Evolutionary conservation across 1,140 invertebrate species (phyloP), one percentile per base, ranked within the genome.

Genomic region (Lasaia peninsularis): DNA sequence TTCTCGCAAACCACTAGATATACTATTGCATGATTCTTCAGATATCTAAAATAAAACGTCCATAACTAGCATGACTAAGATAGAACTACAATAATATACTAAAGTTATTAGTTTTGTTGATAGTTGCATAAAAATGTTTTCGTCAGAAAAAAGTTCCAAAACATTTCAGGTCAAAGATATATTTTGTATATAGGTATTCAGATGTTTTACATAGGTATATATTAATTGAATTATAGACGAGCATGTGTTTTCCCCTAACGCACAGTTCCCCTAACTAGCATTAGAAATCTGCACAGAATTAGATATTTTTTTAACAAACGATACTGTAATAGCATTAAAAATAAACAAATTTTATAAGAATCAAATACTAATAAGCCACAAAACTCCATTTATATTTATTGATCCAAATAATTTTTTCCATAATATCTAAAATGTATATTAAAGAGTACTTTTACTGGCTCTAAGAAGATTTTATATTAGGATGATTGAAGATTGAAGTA

Each of bases 1-100:
- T 2, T 44, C 18, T 16, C 37, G 18, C 37, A 20, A 0, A 20
- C 16, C 16, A 44, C 18, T 20, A 44, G 8, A 10, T 44, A 20
- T 44, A 44, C 37, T 14, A 18, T 44, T 44, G 37, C 37, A 44
- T 44, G 37, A 44, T 44, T 44, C 37, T 44, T 44, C 24, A 20
- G 18, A 20, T 10, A 44, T 12, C 12, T 12, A 35, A n/a, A 40
- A 18, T 20, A 11, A 1, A 18, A 1, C 1, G 18, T 44, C 11
- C 2, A 44, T 44, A 18, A 10, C 18, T 44, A 20, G 40, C 40
- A 44, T 44, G 40, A 44, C 18, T 4, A 44, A 44, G 18, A 20
- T 44, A 18, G 14, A 2, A 44, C 16, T 44, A 3, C 9, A 10
- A 11, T 44, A 10, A 14, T 16, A 44, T 4, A 18, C 9, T 44